Evolutionary conservation across 2,113 vertebrate genomes (phyloP).

Genomic region (Otocyon megalotis): DNA sequence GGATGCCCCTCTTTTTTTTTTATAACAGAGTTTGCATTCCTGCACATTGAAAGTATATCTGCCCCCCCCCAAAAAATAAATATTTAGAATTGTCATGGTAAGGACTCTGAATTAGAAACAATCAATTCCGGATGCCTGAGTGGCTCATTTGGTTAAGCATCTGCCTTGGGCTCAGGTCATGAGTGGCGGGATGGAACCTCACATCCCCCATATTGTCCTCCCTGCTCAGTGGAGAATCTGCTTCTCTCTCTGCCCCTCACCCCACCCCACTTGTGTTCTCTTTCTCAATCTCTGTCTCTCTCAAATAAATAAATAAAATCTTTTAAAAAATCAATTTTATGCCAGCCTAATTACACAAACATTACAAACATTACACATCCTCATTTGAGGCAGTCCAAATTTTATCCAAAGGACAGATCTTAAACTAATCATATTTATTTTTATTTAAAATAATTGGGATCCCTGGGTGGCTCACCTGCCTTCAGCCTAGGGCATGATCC

Average conservation of each 20-base stretch:
- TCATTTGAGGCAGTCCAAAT: not conserved
- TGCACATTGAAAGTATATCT: slow-evolving; percentile 9
- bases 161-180: too few relatives aligned
- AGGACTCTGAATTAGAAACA: slow-evolving; percentile 42
- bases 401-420: not conserved
- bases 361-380: too few relatives aligned
- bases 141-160: too few relatives aligned
- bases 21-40: slow-evolving; percentile 26
- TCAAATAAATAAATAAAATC: too few relatives aligned
- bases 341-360: not conserved
- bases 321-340: not conserved
- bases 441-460: slow-evolving; percentile 39
- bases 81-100: slow-evolving; percentile 17
- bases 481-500: too few relatives aligned
- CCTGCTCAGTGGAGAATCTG: too few relatives aligned
- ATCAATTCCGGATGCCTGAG: not conserved
- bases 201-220: too few relatives aligned
- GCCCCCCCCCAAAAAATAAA: not conserved
- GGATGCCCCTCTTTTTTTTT: not conserved
- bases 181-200: too few relatives aligned
- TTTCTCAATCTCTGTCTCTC: too few relatives aligned
- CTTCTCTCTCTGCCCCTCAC: too few relatives aligned
- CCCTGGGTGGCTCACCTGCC: too few relatives aligned
- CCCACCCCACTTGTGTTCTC: too few relatives aligned
- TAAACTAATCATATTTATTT: slow-evolving; percentile 26